Evolutionary conservation across 2,797 vertebrate species (phyloP).

Genomic region (Catostomus latipinnis): DNA sequence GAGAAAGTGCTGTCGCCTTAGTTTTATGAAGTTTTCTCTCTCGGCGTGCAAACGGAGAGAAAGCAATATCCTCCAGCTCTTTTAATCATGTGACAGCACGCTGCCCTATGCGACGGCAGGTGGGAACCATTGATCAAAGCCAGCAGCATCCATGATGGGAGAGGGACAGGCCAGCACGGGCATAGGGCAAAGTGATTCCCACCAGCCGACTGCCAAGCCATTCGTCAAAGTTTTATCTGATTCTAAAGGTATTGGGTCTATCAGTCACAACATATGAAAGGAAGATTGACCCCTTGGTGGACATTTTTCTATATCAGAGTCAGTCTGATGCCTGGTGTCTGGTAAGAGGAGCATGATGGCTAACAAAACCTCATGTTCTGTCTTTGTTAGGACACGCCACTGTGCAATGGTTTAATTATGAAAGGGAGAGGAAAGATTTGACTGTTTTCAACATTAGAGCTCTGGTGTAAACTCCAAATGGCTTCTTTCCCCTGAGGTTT

Average conservation of each 20-base stretch:
- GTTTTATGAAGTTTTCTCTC: constrained; percentile 80
- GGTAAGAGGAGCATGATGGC: constrained; percentile 65
- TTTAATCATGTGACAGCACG: constrained; percentile 81
- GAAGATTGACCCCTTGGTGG: constrained; percentile 84
- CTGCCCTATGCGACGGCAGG: constrained; percentile 69
- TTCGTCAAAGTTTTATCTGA: constrained; percentile 99
- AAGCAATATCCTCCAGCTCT: constrained; percentile 85
- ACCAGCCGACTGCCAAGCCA: constrained; percentile 75
- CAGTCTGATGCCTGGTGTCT: constrained; percentile 73
- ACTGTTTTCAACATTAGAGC: constrained; percentile 71
- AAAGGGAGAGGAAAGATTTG: constrained; percentile 63
- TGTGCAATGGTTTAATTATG: constrained; percentile 71
- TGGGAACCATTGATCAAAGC: constrained; percentile 88
- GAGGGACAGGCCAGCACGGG: constrained; percentile 79
- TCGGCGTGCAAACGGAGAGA: constrained; percentile 70
- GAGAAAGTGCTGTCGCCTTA: constrained; percentile 71
- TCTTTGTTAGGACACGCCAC: constrained; percentile 65
- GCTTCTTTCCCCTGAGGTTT: constrained; percentile 74
- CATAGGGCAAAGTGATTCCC: constrained; percentile 73
- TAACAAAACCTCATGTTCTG: constrained; percentile 60
- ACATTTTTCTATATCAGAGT: constrained; percentile 82
- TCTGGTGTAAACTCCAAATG: constrained; percentile 76
- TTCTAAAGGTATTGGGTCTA: constrained; percentile 93
- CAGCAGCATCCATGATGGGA: constrained; percentile 80
- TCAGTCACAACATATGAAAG: constrained; percentile 90